Conservation (phyloP, 92 coral and sea anemone species). For the Montipora capitata region DNA sequence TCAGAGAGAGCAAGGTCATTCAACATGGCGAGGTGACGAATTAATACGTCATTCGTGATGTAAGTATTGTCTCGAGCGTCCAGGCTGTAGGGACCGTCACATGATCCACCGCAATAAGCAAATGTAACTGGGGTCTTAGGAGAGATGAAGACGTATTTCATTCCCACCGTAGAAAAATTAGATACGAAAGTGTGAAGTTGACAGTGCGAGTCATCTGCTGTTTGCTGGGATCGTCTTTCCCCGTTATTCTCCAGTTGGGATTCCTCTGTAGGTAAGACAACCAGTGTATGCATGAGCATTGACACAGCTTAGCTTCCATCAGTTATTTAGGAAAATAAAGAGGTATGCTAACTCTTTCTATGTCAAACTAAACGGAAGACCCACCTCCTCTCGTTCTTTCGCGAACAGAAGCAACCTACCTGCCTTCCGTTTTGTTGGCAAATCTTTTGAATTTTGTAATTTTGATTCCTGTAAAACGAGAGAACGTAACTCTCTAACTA, state of each 20-base stretch:
- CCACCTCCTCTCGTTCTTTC: no score
- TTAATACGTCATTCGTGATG: constrained; percentile 5
- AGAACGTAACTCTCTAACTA: no score
- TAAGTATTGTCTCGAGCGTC: background rate
- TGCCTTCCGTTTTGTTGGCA: no score
- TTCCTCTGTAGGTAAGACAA: background rate
- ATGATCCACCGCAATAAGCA: constrained; percentile 20
- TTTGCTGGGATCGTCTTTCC: background rate
- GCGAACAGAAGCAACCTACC: no score
- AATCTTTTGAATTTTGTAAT: no score
- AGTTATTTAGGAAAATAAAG: no score
- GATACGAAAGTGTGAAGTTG: background rate
- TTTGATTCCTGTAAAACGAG: no score
- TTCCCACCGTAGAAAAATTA: background rate
- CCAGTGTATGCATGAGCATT: background rate
- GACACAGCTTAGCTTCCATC: no score
- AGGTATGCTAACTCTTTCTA: no score
- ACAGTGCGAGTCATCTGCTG: background rate
- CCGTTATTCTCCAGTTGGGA: background rate
- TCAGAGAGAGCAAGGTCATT: background rate
- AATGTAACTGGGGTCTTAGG: background rate
- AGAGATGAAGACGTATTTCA: background rate
- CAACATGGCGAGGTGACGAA: background rate
- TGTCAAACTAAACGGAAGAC: no score
- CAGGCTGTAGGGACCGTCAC: background rate